Base-by-base conservation (phyloP, 2,888 invertebrate species). In the Macaria liturata region DNA sequence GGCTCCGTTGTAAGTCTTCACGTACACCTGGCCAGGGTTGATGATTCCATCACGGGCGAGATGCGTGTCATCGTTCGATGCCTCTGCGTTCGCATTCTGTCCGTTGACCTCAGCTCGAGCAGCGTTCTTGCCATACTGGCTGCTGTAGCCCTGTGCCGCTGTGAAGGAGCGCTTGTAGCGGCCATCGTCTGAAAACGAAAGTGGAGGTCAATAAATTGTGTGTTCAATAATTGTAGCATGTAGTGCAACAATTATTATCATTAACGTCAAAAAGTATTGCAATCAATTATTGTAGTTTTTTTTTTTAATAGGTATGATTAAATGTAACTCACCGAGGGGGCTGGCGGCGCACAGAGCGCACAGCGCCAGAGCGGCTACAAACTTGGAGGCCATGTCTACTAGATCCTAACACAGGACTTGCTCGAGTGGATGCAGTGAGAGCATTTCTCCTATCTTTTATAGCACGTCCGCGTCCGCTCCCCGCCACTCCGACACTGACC, bases 401-500 rank as follows among this genome's bases (percentile, higher is more conserved):
- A 60, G 70, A 67, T 70, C 55, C 67, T 71, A 69, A 64, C 75
- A 81, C 73, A 77, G 78, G 77, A 81, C 73, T 72, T 78, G 70
- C 76, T 59, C 79, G 81, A 88, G 77, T 90, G 88, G 83, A 88
- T 90, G 82, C 71, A 77, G 91, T 80, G 90, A 91, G 83, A 91
- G 91, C 84, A 89, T 91, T 91, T 91, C 91, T 86, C 88, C 81
- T 76, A 72, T 83, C 74, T 87, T 91, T 80, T 89, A 91, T 91
- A 91, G 79, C 64, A 64, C 67, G 65, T 62, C 61, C 64, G 67
- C 46, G 57, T 57, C 30, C 58, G 69, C 59, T 76, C 83, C 80
- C 83, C 84, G 74, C 81, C 78, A 75, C 76, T 62, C 64, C 73
- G 62, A 73, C 72, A 68, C 60, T 80, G 84, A 81, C 81, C 85